Conservation (phyloP, 2,113 vertebrate genomes). For the Ictalurus punctatus region DNA sequence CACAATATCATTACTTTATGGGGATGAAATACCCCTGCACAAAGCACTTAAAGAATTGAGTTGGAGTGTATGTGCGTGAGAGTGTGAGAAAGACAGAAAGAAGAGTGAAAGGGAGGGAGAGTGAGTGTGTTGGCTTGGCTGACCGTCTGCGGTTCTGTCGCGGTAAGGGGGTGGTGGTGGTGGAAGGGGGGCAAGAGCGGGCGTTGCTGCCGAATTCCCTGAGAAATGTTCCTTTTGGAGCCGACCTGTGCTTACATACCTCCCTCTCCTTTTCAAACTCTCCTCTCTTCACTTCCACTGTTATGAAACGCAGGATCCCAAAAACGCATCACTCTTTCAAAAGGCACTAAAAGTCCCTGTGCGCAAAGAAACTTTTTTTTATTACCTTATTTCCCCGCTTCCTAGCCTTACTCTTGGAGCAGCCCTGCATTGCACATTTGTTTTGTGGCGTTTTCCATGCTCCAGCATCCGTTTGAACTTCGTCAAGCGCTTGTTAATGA, state of each 20-base stretch:
- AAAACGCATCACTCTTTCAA: constrained; percentile 66
- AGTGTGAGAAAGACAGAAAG: constrained; percentile 48
- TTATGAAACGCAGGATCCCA: constrained; percentile 69
- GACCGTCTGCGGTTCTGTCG: constrained; percentile 78
- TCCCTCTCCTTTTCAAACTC: constrained; percentile 66
- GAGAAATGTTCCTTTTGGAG: constrained; percentile 82
- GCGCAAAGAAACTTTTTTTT: constrained; percentile 4
- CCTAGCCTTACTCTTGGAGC: constrained; percentile 22
- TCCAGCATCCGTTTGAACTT: background rate
- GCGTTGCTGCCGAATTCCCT: constrained; percentile 79
- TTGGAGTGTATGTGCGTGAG: constrained; percentile 46
- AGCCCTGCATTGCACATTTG: constrained; percentile 2
- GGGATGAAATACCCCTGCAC: background rate
- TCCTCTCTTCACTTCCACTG: constrained; percentile 70
- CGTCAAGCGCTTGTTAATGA: constrained; percentile 11
- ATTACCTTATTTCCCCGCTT: background rate
- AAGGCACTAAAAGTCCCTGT: constrained; percentile 50
- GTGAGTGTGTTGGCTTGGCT: constrained; percentile 76
- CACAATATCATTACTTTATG: background rate
- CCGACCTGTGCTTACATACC: constrained; percentile 74
- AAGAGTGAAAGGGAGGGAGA: constrained; percentile 65
- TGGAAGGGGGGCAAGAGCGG: constrained; percentile 63
- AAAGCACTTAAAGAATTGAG: constrained; percentile 34
- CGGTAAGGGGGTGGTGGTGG: constrained; percentile 62
- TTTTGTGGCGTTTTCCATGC: background rate